Conservation (phyloP, 2,888 invertebrate species). For the Trichopria drosophilae region DNA sequence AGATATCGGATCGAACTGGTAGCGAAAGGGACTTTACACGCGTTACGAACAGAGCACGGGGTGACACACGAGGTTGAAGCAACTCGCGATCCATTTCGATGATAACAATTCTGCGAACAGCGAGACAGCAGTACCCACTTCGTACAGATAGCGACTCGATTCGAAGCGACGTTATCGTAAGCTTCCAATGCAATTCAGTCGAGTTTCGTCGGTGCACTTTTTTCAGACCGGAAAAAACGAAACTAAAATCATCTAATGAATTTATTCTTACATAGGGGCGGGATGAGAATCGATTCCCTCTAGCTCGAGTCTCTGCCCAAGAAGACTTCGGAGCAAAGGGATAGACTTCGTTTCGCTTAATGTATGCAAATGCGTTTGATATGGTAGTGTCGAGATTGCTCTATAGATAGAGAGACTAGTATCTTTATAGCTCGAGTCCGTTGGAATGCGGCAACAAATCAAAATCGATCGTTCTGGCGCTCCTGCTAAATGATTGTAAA, state of each 20-base stretch:
- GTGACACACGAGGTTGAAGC: conserved; percentile 26
- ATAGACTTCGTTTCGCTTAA: too few species aligned
- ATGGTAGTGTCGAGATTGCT: conserved; percentile 4
- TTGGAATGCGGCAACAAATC: conserved; percentile 3
- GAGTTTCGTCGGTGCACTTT: not conserved
- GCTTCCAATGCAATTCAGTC: conserved; percentile 16
- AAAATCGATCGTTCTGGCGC: too few species aligned
- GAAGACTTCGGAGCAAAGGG: too few species aligned
- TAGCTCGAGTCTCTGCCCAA: too few species aligned
- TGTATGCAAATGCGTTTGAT: conserved; percentile 9
- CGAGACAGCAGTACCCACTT: conserved; percentile 22
- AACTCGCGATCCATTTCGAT: conserved; percentile 32
- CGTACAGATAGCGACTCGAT: conserved; percentile 23
- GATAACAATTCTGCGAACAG: conserved; percentile 29
- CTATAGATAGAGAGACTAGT: conserved; percentile 9
- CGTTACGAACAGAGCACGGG: conserved; percentile 6
- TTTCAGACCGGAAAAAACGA: not conserved
- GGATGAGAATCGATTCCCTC: too few species aligned
- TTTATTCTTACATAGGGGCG: too few species aligned
- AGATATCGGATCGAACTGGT: conserved; percentile 13
- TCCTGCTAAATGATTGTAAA: too few species aligned
- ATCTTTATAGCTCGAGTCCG: conserved; percentile 14
- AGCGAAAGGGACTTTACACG: conserved; percentile 5
- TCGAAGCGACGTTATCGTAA: conserved; percentile 33
- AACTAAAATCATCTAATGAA: too few species aligned